Conservation (phyloP, 2,113 vertebrate species). For the Cyprinodon variegatus region DNA sequence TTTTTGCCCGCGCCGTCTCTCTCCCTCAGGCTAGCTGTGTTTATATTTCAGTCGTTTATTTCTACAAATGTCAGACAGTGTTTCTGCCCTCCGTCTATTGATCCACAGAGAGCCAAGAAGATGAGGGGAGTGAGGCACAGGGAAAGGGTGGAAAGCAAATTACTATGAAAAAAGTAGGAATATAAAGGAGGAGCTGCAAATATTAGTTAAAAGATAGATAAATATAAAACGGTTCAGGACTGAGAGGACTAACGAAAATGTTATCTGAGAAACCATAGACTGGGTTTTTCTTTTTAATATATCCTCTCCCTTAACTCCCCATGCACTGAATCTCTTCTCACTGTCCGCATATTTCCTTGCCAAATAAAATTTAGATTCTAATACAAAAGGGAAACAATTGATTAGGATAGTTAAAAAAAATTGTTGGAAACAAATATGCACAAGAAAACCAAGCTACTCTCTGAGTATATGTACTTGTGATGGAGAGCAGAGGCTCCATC, state of each 20-base stretch:
- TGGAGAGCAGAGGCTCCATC: too few species aligned
- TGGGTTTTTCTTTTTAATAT: conserved; percentile 44
- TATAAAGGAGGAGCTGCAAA: conserved; percentile 17
- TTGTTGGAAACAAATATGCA: conserved; percentile 7
- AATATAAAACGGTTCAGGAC: conserved; percentile 19
- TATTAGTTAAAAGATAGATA: conserved; percentile 14
- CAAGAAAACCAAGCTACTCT: neutral
- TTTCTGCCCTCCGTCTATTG: conserved; percentile 76
- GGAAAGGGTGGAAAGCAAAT: conserved; percentile 14
- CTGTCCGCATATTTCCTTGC: conserved; percentile 36
- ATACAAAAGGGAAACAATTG: neutral
- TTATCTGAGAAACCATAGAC: conserved; percentile 48
- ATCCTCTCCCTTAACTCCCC: conserved; percentile 3
- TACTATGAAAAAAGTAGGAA: conserved; percentile 34
- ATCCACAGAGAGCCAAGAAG: conserved; percentile 63
- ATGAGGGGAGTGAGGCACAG: conserved; percentile 11
- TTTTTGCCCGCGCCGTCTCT: conserved; percentile 30
- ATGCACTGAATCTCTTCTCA: conserved; percentile 17
- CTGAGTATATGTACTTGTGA: neutral
- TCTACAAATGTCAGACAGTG: conserved; percentile 79
- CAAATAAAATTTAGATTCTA: conserved; percentile 2
- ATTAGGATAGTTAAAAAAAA: conserved; percentile 31
- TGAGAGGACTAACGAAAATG: conserved; percentile 42
- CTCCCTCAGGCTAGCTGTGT: conserved; percentile 69
- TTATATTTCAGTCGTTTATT: conserved; percentile 80